Evolutionary conservation across 2,797 vertebrate genomes (phyloP), one percentile per base, ranked within the genome.

Genomic region (Meda fulgida): DNA sequence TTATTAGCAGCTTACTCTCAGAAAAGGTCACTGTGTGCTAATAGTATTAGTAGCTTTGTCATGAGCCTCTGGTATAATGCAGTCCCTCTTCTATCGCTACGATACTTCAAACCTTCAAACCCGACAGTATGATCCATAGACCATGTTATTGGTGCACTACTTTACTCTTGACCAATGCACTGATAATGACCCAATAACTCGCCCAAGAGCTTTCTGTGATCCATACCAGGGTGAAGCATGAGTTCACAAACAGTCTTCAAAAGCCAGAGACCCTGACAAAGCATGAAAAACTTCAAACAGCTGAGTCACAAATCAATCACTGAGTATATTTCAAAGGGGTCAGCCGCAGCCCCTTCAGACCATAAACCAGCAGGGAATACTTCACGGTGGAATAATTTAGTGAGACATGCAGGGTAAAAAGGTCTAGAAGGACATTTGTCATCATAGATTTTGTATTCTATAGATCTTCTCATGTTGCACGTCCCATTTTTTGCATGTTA

Each of bases 221-320:
- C 91, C 69, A 38, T 87, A 85, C 86, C 67, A 85, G 29, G 34
- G 89, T 76, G 87, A 72, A 67, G 86, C 85, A 66, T 77, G 80
- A 80, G 90, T 92, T 90, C 92, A 88, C 88, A 92, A 87, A 90
- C 86, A 88, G 90, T 89, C 94, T 93, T 94, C 93, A 94, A 94
- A 90, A 94, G 93, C 81, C 80, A 84, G 55, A 85, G 87, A 87
- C 79, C 73, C 76, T 87, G 46, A 78, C 67, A 87, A 80, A 86
- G 69, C 90, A 89, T 81, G 88, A 90, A 91, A 91, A 88, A 92
- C 93, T 94, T 95, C 94, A 96, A 94, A 95, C 92, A 91, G 89
- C 76, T 84, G 91, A 93, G 90, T 92, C 80, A 82, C 83, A 86
- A 89, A 89, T 89, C 85, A 90, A 88, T 88, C 80, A 43, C 23